Evolutionary conservation across 2,888 invertebrate genomes (phyloP), one percentile per base, ranked within the genome.

Genomic region (Microplitis manilae): DNA sequence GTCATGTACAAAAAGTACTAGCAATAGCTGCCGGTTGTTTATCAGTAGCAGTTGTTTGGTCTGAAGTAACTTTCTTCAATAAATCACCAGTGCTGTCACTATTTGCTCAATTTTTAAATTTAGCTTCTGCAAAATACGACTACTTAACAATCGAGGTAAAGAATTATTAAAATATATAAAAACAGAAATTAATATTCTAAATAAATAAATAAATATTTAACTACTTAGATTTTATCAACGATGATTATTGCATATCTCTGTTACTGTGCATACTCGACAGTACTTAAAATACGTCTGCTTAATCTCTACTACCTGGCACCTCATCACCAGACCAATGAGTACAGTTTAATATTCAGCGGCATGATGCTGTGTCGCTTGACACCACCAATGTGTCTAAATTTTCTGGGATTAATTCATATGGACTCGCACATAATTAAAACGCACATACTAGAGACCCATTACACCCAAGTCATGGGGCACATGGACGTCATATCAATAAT

Each of bases 401-500:
- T 99, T 89, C 93, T 99, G 72, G 97, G 99, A 50, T 92, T 99
- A 39, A 97, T 99, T 84, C 99, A 99, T 87, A 96, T 99, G 95
- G 99, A 99, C 90, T 98, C 97, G 60, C 97, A 98, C 86, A 94
- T 98, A 74, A 96, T 97, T 79, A 94, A 94, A 84, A 92, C 93
- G 82, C 93, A 93, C 81, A 92, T 95, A 65, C 91, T 95, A 91
- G 98, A 96, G 91, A 99, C 99, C 0, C 95, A 96, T 84, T 99
- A 99, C 87, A 99, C 99, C 0, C 95, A 96, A 93, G 94, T 98
- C 84, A 99, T 99, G 99, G 99, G 99, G 0, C 99, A 99, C 89
- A 97, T 99, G 98, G 98, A 99, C 90, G 98, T 99, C 0, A 94
- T 99, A 75, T 95, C 96, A 40, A 96, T 99, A 79, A 96, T 99